A percentile compares a stretch with the other conserved stretches of the same genome.
phyloP scores from a whole-genome alignment of 2,113 vertebrate genomes.

The Bos taurus region DNA sequence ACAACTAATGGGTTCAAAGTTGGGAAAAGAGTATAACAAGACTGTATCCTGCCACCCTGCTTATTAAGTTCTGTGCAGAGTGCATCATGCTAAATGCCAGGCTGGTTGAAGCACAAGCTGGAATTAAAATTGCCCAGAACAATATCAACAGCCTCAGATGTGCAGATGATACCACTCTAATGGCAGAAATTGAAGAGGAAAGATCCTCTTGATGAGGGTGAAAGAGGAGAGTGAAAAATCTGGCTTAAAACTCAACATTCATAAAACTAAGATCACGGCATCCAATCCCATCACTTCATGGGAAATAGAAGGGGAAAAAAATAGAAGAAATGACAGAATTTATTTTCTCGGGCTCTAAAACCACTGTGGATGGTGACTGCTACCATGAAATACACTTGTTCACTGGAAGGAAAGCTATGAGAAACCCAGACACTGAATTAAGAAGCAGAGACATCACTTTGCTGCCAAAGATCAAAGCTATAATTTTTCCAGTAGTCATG shows the following conservation, averaged over 20 bases:
- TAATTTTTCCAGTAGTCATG: neutral
- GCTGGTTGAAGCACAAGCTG: neutral
- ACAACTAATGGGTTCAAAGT: neutral
- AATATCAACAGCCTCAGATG: neutral
- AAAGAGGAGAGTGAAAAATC: neutral
- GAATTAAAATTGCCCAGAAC: neutral
- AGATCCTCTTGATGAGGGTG: neutral
- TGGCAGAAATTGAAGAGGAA: neutral
- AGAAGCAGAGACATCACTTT: neutral
- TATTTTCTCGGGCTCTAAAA: neutral
- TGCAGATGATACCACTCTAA: neutral
- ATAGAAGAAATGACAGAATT: neutral
- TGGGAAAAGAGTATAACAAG: neutral
- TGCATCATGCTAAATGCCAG: neutral
- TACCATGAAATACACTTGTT: neutral
- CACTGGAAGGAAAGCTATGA: neutral
- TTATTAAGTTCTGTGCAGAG: neutral
- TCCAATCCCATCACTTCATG: neutral
- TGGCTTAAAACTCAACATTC: neutral
- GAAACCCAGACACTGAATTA: neutral
- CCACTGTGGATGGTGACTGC: neutral
- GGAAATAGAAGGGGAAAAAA: neutral
- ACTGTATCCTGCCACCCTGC: neutral
- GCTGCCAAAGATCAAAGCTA: neutral
- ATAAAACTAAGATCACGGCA: neutral